Percentiles rank a stretch among this genome's conserved stretches.
phyloP scores from a whole-genome alignment of 2,113 vertebrate genomes.

The Baryphthengus martii region DNA sequence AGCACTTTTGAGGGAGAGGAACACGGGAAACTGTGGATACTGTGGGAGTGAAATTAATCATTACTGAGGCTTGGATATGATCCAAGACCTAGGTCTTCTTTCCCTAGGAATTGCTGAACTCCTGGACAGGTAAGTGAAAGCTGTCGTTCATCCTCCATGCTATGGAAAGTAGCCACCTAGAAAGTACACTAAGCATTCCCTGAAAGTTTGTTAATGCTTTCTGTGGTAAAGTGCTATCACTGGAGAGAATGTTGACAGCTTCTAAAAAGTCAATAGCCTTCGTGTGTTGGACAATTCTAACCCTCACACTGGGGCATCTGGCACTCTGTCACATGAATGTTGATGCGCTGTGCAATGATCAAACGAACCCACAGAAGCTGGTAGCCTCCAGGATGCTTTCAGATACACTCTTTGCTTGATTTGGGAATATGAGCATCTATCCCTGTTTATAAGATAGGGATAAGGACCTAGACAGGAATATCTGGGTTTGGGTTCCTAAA shows the following conservation, averaged over 20 bases:
- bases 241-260: not conserved
- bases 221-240: not conserved
- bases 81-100: not conserved
- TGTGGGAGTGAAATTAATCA: not conserved
- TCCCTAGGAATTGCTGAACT: not conserved
- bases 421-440: not conserved
- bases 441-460: not conserved
- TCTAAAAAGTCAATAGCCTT: not conserved
- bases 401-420: not conserved
- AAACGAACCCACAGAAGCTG: not conserved
- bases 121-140: not conserved
- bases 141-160: not conserved
- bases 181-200: not conserved
- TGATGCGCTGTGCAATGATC: not conserved
- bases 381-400: not conserved
- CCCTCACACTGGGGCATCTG: not conserved
- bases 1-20: not conserved
- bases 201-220: not conserved
- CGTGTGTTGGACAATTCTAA: not conserved
- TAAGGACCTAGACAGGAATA: not conserved
- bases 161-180: not conserved
- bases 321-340: not conserved
- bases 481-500: not conserved
- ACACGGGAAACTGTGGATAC: not conserved
- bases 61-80: not conserved